A percentile compares a stretch with the other conserved stretches of the same genome.
Conservation (phyloP, 2,888 invertebrate genomes). For the Tanypteryx hageni region DNA sequence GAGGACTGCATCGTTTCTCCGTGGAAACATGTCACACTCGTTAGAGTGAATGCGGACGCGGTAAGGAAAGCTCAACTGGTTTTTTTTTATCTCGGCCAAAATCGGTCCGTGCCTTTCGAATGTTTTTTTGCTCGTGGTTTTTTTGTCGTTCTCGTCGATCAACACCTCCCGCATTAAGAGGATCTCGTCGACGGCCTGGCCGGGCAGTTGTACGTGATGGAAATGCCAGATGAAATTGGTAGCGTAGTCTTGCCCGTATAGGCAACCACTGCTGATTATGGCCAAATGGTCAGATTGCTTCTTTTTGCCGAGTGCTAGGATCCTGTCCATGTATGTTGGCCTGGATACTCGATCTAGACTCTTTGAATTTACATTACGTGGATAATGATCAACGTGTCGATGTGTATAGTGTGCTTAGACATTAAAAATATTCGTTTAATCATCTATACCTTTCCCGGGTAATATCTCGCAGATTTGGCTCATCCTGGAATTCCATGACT, state of each 20-base stretch:
- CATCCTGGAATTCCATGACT: too few relatives aligned
- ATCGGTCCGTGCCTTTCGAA: neutral
- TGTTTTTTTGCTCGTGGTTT: too few relatives aligned
- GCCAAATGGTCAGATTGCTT: conserved; percentile 17
- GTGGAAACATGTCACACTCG: conserved; percentile 56
- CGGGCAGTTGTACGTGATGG: neutral
- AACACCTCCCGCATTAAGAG: conserved; percentile 2
- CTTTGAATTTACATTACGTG: neutral
- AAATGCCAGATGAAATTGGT: conserved; percentile 28
- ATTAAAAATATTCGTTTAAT: too few relatives aligned
- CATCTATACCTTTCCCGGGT: too few relatives aligned
- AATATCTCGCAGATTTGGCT: too few relatives aligned
- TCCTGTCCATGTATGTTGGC: neutral
- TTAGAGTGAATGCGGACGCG: conserved; percentile 50
- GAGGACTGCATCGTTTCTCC: conserved; percentile 1
- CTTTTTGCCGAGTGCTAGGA: neutral
- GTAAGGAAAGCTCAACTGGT: conserved; percentile 11
- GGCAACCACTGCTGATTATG: neutral
- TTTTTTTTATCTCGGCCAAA: neutral
- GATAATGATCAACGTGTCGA: neutral
- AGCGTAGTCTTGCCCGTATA: conserved; percentile 33
- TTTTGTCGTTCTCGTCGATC: neutral
- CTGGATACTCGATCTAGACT: neutral
- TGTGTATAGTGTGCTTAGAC: too few relatives aligned
- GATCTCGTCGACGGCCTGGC: neutral